Evolutionary conservation across 2,888 invertebrate species (phyloP), one percentile per base, ranked within the genome.

Genomic region (Catocala nupta): DNA sequence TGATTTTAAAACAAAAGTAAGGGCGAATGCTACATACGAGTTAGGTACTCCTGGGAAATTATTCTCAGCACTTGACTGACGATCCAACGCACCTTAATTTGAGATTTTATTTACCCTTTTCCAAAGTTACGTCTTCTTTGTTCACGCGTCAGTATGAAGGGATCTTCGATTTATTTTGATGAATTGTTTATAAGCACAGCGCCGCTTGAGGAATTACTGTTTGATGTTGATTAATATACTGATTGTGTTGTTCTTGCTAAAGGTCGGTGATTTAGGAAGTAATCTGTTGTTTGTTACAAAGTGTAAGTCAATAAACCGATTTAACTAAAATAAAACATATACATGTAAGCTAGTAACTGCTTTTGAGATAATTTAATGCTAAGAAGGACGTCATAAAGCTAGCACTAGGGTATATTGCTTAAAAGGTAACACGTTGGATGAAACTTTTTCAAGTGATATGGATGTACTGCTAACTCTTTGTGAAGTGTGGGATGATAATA

Each of bases 31-130:
- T n/a, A 39, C 36, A 7, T 39, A 39, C 8, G 25, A 45, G 42
- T 16, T 10, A 42, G 25, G 25, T 44, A 36, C 64, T 61, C 64
- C 12, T 39, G 78, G 74, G 78, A 77, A 77, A 78, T 77, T 63
- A 76, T 56, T 55, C 7, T 39, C 55, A 60, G 9, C 55, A 9
- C 48, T 63, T 75, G 74, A 78, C 65, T 63, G 71, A 73, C 59
- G 63, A 62, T 51, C 54, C 50, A 11, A 68, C 68, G 61, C 50
- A 44, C 61, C 59, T 60, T 61, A 55, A 69, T 73, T 72, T 68
- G 48, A 63, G 44, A 73, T 71, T 67, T 67, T 73, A 69, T 73
- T 65, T 64, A 63, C 65, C 65, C 66, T 65, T 68, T 68, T 55
- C 53, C 48, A 44, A 48, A 13, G 68, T 53, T 43, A 54, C 51